Base-by-base conservation (phyloP, 2,888 invertebrate genomes). In the Troides helena region DNA sequence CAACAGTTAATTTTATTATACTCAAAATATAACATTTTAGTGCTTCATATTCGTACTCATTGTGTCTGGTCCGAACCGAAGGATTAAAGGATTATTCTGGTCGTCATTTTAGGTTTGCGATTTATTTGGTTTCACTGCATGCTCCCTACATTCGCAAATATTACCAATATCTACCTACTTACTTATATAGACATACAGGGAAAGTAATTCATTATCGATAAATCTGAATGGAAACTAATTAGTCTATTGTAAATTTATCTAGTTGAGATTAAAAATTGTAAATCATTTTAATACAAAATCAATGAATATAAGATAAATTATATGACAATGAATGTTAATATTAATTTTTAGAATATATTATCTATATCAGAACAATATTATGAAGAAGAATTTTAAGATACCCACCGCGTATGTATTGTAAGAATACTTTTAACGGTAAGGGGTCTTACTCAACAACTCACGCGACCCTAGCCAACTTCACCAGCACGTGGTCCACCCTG, bases 31-130 rank as follows among this genome's bases (percentile, higher is more conserved):
- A 76, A 74, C 80, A 81, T 83, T 76, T 81, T 82, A 84, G 76
- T 73, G 75, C 71, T 76, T 64, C 76, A 72, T 71, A 78, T 78
- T 78, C 76, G 78, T 81, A 82, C 79, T 78, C 81, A 69, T 65
- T 75, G 75, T 75, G 82, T 80, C 79, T 76, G 76, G 78, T 76
- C 76, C 78, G 78, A 76, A 77, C 77, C 77, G 76, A 68, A 76
- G 83, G 85, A 84, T 88, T 85, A 85, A 72, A 74, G 85, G 86
- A 83, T 84, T 85, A 81, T 79, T 75, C 8, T 79, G 79, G 80
- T 80, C 80, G 76, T 85, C 84, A 83, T 86, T 86, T 80, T 78
- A 76, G 78, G 78, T 81, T 81, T 78, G 77, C 83, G 80, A 85
- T 87, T 86, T 87, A 86, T 87, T 86, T 82, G 81, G 72, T 72